These are phyloP conservation scores for Mythimna albipuncta DNA, from an alignment of 2,888 invertebrate genomes.

Conservation along the genomic window DNA sequence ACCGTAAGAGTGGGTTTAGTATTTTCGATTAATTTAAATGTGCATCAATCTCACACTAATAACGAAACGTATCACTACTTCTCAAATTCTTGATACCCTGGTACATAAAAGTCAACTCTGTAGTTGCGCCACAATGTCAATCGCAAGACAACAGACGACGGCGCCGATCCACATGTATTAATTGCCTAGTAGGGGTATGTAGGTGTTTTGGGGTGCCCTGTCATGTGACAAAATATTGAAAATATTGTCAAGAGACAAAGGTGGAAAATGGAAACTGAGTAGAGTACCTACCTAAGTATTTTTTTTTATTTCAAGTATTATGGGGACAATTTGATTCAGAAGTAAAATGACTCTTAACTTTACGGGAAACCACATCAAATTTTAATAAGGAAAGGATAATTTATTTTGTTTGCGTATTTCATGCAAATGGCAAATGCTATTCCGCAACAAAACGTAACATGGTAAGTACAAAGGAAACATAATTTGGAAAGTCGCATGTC, in stretches of 20 bases:
- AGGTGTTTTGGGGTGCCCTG: neutral
- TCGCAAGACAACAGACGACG: neutral
- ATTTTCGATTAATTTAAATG: conserved; percentile 16
- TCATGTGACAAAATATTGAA: conserved; percentile 7
- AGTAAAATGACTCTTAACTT: neutral
- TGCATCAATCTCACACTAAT: conserved; percentile 40
- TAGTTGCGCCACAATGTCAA: conserved; percentile 40
- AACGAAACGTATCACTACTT: conserved; percentile 56
- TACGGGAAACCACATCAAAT: neutral
- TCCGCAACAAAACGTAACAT: conserved; percentile 20
- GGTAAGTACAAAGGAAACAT: conserved; percentile 9
- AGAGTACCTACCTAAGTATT: too few relatives aligned
- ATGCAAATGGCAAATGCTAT: conserved; percentile 16
- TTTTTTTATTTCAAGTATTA: too few relatives aligned
- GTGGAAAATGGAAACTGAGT: too few relatives aligned
- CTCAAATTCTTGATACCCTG: conserved; percentile 66
- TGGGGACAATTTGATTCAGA: too few relatives aligned
- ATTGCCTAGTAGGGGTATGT: neutral
- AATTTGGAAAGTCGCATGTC: conserved; percentile 49
- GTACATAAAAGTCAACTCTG: conserved; percentile 72
- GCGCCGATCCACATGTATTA: neutral
- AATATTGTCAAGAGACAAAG: too few relatives aligned
- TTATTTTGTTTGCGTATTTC: neutral
- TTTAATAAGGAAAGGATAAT: neutral
- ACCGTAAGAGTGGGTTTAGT: fast-evolving